These are phyloP conservation scores for Tympanuchus pallidicinctus DNA, from an alignment of 2,113 vertebrate species.

Conservation along the genomic window DNA sequence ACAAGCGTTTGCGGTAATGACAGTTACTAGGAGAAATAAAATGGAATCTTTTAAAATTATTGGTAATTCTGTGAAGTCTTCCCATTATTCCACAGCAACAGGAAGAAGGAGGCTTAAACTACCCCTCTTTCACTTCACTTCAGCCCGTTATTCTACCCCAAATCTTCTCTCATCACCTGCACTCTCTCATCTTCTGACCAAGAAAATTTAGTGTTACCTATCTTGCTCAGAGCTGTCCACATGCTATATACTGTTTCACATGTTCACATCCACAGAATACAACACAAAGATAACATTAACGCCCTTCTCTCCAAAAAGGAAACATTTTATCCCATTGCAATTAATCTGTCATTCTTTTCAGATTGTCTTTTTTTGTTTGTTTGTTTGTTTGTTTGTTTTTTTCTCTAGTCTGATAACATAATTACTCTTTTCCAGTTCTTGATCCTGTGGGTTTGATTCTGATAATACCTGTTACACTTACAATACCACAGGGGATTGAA, in stretches of 20 bases:
- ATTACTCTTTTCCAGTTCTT: slow-evolving; percentile 6
- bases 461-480: background rate
- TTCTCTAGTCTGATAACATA: background rate
- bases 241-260: fast-evolving
- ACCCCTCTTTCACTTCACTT: background rate
- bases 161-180: background rate
- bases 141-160: background rate
- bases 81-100: background rate
- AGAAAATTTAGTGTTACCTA: background rate
- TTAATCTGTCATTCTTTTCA: background rate
- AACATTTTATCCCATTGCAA: background rate
- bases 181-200: background rate
- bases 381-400: background rate
- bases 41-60: fast-evolving
- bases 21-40: background rate
- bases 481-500: background rate
- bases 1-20: fast-evolving
- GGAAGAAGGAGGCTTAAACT: background rate
- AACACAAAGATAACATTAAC: background rate
- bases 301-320: background rate
- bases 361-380: background rate
- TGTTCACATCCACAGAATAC: background rate
- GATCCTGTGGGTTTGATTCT: background rate
- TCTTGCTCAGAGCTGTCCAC: background rate
- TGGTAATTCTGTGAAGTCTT: background rate